Evolutionary conservation across 2,113 vertebrate species (phyloP), one percentile per base, ranked within the genome.

Genomic region (Aegotheles bennettii): DNA sequence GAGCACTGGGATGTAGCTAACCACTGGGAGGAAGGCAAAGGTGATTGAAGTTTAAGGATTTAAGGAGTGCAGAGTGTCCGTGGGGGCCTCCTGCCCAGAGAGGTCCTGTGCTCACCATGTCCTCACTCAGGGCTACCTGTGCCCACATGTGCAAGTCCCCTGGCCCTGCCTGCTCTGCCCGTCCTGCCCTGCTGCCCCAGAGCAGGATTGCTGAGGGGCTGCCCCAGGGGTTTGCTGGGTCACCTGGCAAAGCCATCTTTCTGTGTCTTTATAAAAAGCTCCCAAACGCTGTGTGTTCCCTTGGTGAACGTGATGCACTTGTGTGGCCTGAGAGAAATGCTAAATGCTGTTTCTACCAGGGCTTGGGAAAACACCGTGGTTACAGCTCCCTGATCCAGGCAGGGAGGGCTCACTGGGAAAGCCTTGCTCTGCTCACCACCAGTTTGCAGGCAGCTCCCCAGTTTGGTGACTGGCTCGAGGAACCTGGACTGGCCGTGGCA

Each of bases 401-500:
- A 25, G 31, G 8, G 38, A 53, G 26, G 7, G 36, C 21, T 36
- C 25, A 11, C 42, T 4, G 5, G 31, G 20, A 54, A 40, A 86
- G 19, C 14, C 40, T 54, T 54, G 31, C 51, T 48, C 19, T 26
- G 45, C 10, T 60, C 64, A 48, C 24, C 56, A 43, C 16, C 17
- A 20, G 20, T 40, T 78, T 67, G 43, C 50, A 70, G 73, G 23
- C 54, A 47, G 31, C 38, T 80, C 26, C 68, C 6, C 5, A 3
- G 11, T 65, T 56, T 48, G 63, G 61, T 26, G 31, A 64, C 61
- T 9, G 23, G 16, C 5, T 79, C 65, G 29, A 20, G 74, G 63
- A 70, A 24, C 16, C 24, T 2, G 0, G 3, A n/a, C 29, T 31
- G 57, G 16, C 20, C 1, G 1, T 40, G 45, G 57, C 47, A 70